Conservation (phyloP, 2,113 vertebrate species). For the Morone saxatilis region DNA sequence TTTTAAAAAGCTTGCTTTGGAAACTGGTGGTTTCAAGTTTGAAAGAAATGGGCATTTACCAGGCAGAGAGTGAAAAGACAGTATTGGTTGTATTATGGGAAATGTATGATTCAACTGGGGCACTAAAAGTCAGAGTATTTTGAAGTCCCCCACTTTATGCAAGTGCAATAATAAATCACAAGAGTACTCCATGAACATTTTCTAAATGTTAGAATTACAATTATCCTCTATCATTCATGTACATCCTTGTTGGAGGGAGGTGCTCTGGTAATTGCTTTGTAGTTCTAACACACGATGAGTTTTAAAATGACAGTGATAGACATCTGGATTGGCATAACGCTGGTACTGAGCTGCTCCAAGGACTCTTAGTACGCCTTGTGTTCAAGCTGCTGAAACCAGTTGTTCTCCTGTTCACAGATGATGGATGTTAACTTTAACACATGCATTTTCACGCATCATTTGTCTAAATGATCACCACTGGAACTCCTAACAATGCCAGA, state of each 20-base stretch:
- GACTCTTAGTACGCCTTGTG: not conserved
- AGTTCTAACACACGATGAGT: not conserved
- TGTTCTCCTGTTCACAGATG: conserved; percentile 33
- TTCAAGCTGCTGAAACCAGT: conserved; percentile 20
- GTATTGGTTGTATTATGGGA: too few species aligned
- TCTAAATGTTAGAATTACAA: too few species aligned
- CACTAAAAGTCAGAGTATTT: too few species aligned
- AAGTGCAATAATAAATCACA: too few species aligned
- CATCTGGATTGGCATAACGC: not conserved
- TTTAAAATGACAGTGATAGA: not conserved
- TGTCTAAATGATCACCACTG: conserved; percentile 34
- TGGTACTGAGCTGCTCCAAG: not conserved
- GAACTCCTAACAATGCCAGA: conserved; percentile 26
- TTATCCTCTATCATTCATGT: not conserved
- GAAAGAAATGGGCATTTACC: not conserved
- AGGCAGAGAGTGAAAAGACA: too few species aligned
- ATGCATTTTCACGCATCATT: conserved; percentile 51
- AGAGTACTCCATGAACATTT: too few species aligned
- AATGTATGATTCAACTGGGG: too few species aligned
- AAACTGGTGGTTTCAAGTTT: too few species aligned
- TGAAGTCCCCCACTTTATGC: too few species aligned
- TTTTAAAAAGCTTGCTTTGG: not conserved
- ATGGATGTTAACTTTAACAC: conserved; percentile 44
- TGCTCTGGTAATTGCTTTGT: not conserved
- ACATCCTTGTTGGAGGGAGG: not conserved